Evolutionary conservation across 1,140 invertebrate species (phyloP).

Genomic region (Tetramorium parvispinum): DNA sequence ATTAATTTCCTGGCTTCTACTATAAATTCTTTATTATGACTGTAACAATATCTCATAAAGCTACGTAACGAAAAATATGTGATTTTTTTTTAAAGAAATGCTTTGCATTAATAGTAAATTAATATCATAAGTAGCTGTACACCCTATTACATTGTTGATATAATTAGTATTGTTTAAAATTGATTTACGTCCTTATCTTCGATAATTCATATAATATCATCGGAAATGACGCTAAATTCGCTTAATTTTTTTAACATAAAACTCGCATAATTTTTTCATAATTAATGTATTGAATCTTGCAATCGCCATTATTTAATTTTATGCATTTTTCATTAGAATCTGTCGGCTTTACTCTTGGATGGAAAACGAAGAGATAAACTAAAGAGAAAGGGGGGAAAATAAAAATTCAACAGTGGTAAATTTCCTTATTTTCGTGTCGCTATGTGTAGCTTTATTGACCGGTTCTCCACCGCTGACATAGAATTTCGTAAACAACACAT

Average conservation of each 20-base stretch:
- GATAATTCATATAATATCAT: too few relatives aligned
- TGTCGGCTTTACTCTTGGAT: not conserved
- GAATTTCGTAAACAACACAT: constrained; percentile 31
- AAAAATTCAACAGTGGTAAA: not conserved
- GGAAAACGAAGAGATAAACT: not conserved
- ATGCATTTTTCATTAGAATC: not conserved
- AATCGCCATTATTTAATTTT: not conserved
- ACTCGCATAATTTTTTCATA: too few relatives aligned
- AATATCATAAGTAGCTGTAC: not conserved
- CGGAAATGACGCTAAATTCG: too few relatives aligned
- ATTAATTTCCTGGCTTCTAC: not conserved
- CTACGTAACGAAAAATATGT: not conserved
- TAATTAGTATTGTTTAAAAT: too few relatives aligned
- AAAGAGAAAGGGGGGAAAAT: not conserved
- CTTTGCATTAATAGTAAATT: not conserved
- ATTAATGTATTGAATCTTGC: not conserved
- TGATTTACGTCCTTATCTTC: too few relatives aligned
- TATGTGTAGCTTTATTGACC: not conserved
- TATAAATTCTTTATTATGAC: not conserved
- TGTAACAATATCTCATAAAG: not conserved
- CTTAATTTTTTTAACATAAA: too few relatives aligned
- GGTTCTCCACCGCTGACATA: not conserved
- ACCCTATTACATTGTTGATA: too few relatives aligned
- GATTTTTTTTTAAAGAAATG: not conserved
- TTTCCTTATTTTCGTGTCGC: not conserved